Conservation (phyloP, 1,140 invertebrate genomes). For the Asobara japonica region DNA sequence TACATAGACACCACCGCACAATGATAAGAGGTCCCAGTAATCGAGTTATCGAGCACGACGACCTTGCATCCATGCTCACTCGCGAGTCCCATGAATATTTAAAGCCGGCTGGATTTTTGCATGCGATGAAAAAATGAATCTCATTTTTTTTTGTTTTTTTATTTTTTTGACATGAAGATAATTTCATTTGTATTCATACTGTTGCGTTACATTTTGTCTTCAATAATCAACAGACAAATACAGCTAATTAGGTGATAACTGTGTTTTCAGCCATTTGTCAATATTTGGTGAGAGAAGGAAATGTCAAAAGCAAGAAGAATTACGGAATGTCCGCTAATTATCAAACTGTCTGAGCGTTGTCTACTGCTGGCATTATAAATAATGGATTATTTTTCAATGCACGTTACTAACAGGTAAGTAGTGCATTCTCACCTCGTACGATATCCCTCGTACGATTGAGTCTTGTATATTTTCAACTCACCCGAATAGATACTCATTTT, state of each 20-base stretch:
- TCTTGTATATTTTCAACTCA: background rate
- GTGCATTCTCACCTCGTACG: conserved; percentile 45
- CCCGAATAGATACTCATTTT: background rate
- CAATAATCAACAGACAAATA: background rate
- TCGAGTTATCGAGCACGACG: conserved; percentile 16
- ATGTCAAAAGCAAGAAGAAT: background rate
- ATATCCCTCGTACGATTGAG: conserved; percentile 34
- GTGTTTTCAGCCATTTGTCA: background rate
- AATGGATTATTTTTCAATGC: conserved; percentile 52
- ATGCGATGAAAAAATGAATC: background rate
- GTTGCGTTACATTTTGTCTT: background rate
- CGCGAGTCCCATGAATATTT: conserved; percentile 1
- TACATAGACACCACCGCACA: background rate
- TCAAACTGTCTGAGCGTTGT: conserved; percentile 52
- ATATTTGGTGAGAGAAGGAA: background rate
- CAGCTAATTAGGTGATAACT: background rate
- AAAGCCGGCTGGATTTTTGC: background rate
- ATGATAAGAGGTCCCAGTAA: conserved; percentile 8
- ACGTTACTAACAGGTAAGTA: conserved; percentile 33
- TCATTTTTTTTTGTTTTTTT: background rate
- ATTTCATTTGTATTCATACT: background rate
- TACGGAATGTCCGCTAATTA: conserved; percentile 26
- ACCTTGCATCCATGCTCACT: background rate
- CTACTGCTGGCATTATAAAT: conserved; percentile 52
- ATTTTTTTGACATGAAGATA: background rate